Conservation (phyloP, 2,888 invertebrate genomes). For the Polyploca ridens region DNA sequence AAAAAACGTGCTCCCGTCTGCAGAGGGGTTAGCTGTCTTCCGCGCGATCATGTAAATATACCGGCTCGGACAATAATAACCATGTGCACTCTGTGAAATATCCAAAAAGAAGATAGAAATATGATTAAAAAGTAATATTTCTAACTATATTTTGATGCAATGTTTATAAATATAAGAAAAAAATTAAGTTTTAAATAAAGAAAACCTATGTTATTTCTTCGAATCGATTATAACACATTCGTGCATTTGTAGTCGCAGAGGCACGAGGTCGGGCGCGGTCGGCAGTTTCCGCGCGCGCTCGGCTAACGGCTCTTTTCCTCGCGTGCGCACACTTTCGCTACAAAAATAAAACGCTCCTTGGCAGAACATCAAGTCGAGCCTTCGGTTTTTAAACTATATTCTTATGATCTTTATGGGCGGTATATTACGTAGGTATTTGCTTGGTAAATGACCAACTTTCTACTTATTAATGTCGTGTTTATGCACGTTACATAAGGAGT, state of each 20-base stretch:
- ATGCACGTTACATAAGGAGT: background rate
- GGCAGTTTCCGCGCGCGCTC: slow-evolving; percentile 67
- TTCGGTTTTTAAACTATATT: slow-evolving; percentile 72
- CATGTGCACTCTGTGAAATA: background rate
- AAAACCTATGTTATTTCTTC: slow-evolving; percentile 24
- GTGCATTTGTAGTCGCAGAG: slow-evolving; percentile 54
- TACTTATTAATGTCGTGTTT: slow-evolving; percentile 2
- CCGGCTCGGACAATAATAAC: background rate
- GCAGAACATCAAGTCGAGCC: slow-evolving; percentile 81
- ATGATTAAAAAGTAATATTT: slow-evolving; percentile 26
- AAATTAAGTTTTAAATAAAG: slow-evolving; percentile 20
- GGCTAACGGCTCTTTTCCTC: slow-evolving; percentile 79
- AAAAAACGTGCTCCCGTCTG: slow-evolving; percentile 66
- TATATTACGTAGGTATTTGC: slow-evolving; percentile 3
- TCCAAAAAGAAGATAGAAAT: background rate
- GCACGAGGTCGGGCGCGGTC: slow-evolving; percentile 59
- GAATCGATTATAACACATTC: slow-evolving; percentile 43
- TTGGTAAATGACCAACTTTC: slow-evolving; percentile 5
- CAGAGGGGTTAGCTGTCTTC: slow-evolving; percentile 77
- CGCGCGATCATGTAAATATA: slow-evolving; percentile 67
- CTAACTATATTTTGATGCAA: slow-evolving; percentile 33
- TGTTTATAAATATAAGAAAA: slow-evolving; percentile 30
- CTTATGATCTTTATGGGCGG: slow-evolving; percentile 71
- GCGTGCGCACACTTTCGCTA: slow-evolving; percentile 74
- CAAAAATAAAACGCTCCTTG: slow-evolving; percentile 82